phyloP scores from a whole-genome alignment of 2,888 invertebrate genomes.

The Urechis unicinctus region DNA sequence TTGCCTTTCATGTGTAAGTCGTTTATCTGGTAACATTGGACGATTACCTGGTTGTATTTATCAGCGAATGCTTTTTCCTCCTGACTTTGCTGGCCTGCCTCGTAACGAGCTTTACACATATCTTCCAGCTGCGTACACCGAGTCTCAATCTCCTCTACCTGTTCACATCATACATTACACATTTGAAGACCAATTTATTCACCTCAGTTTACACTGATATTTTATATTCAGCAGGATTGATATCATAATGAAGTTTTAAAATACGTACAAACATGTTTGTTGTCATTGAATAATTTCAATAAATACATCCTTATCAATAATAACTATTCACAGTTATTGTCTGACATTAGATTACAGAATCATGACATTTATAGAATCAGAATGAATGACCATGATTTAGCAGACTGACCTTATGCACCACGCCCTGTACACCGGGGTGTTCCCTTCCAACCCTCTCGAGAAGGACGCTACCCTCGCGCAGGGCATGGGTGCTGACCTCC shows the following conservation, averaged over 20 bases:
- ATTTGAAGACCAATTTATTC: background rate
- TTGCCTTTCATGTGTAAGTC: conserved; percentile 66
- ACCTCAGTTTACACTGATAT: background rate
- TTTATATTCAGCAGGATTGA: background rate
- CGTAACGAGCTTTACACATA: conserved; percentile 45
- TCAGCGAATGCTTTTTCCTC: conserved; percentile 65
- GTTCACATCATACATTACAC: conserved; percentile 1
- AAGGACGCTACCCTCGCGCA: conserved; percentile 67
- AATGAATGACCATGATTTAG: too few relatives aligned
- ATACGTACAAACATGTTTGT: too few relatives aligned
- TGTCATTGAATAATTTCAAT: too few relatives aligned
- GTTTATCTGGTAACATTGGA: conserved; percentile 64
- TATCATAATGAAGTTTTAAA: too few relatives aligned
- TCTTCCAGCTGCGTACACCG: conserved; percentile 55
- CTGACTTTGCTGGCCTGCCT: conserved; percentile 62
- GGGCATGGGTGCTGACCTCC: conserved; percentile 62
- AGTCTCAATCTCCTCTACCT: conserved; percentile 69
- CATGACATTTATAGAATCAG: too few relatives aligned
- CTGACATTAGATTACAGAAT: too few relatives aligned
- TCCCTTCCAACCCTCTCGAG: conserved; percentile 61
- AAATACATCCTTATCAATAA: too few relatives aligned
- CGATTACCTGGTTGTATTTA: conserved; percentile 62
- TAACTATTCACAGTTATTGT: too few relatives aligned
- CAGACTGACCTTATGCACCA: conserved; percentile 48
- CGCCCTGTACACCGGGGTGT: conserved; percentile 61